Percentiles rank a stretch among this genome's conserved stretches.
These are phyloP conservation scores for Mimas tiliae DNA, from an alignment of 2,888 invertebrate genomes.

Conservation along the genomic window DNA sequence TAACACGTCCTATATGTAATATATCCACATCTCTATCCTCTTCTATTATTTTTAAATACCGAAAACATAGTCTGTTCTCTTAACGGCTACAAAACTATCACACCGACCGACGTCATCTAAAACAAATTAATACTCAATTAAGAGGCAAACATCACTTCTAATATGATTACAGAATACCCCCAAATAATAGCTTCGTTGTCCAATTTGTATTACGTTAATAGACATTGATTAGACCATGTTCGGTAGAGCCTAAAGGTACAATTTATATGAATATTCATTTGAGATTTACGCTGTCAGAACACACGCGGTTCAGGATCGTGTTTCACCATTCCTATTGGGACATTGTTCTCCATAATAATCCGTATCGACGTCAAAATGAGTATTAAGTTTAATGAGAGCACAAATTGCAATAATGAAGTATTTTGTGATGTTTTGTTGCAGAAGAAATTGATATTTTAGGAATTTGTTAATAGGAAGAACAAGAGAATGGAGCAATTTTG, in stretches of 20 bases:
- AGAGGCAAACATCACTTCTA: background rate
- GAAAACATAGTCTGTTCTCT: too few relatives aligned
- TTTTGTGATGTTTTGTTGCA: background rate
- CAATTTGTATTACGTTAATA: constrained; percentile 47
- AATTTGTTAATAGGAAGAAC: background rate
- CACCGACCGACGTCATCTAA: background rate
- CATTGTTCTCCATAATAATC: constrained; percentile 2
- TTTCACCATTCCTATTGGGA: constrained; percentile 13
- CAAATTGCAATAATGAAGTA: constrained; percentile 1
- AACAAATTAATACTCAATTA: background rate
- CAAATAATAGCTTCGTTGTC: constrained; percentile 7
- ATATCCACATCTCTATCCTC: too few relatives aligned
- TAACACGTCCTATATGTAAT: too few relatives aligned
- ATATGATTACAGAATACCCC: constrained; percentile 22
- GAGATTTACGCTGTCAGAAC: constrained; percentile 31
- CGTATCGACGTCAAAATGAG: constrained; percentile 2
- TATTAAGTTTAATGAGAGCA: constrained; percentile 20
- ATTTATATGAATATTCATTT: constrained; percentile 48
- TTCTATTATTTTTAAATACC: too few relatives aligned
- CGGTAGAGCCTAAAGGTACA: constrained; percentile 34
- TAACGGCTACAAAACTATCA: too few relatives aligned
- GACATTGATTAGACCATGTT: constrained; percentile 47
- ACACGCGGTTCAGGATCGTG: background rate
- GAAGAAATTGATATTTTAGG: background rate
- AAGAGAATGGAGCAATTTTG: background rate